phyloP scores from a whole-genome alignment of 2,888 invertebrate genomes.

The Torymus auratus region DNA sequence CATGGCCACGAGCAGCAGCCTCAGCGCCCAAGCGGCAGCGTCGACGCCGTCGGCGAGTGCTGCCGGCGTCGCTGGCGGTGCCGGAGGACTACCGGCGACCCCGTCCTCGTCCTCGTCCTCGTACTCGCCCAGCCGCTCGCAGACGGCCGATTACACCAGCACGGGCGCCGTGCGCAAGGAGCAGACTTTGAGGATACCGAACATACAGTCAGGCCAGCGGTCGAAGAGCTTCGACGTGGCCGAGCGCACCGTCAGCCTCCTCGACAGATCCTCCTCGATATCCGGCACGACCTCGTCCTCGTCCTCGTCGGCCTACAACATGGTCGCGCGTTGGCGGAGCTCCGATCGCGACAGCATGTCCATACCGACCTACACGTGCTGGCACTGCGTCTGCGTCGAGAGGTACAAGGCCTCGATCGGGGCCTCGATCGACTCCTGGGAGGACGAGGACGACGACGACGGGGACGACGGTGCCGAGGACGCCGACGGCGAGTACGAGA shows the following conservation, averaged over 20 bases:
- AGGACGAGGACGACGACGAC: constrained; percentile 53
- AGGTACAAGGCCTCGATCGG: constrained; percentile 81
- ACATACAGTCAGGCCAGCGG: constrained; percentile 81
- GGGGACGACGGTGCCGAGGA: constrained; percentile 57
- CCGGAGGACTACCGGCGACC: constrained; percentile 35
- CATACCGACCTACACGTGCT: constrained; percentile 84
- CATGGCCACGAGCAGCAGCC: constrained; percentile 58
- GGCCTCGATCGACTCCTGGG: constrained; percentile 54
- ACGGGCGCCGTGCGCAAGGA: constrained; percentile 11
- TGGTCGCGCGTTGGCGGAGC: constrained; percentile 46
- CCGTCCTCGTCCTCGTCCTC: constrained; percentile 69
- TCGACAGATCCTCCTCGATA: constrained; percentile 9
- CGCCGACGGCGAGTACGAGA: constrained; percentile 47
- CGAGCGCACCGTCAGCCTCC: constrained; percentile 18
- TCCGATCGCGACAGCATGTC: constrained; percentile 66
- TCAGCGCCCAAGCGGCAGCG: constrained; percentile 31
- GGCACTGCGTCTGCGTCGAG: constrained; percentile 87
- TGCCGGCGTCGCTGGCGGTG: no score
- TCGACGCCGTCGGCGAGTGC: constrained; percentile 39
- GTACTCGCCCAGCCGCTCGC: constrained; percentile 62
- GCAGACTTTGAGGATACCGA: constrained; percentile 81
- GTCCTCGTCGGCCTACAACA: constrained; percentile 35
- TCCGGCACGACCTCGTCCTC: constrained; percentile 56
- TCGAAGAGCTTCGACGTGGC: constrained; percentile 88
- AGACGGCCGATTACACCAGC: not conserved